These are phyloP conservation scores for Drosophila aldrichi DNA, from an alignment of 2,888 invertebrate genomes.

Conservation along the genomic window DNA sequence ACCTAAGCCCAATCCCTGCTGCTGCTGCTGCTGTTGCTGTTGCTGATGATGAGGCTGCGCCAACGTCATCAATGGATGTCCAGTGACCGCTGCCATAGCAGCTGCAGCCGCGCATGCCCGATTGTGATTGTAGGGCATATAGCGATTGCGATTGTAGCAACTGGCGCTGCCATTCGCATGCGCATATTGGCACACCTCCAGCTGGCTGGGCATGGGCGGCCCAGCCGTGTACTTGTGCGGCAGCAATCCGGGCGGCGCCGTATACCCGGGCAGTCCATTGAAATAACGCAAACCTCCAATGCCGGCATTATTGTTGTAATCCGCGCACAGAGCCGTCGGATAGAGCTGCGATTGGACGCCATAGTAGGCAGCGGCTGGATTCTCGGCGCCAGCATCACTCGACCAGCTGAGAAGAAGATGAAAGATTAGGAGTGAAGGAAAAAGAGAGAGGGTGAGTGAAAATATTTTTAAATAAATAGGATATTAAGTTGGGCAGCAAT, in stretches of 20 bases:
- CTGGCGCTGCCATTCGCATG: conserved; percentile 60
- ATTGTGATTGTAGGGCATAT: conserved; percentile 83
- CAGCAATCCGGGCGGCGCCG: conserved; percentile 42
- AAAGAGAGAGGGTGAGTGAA: background rate
- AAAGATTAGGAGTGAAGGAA: background rate
- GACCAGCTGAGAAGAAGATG: conserved; percentile 46
- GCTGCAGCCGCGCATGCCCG: conserved; percentile 70
- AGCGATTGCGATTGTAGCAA: conserved; percentile 82
- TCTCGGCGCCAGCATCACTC: conserved; percentile 59
- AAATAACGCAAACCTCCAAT: conserved; percentile 46
- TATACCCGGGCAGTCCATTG: conserved; percentile 43
- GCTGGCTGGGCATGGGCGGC: conserved; percentile 23
- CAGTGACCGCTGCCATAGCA: conserved; percentile 49
- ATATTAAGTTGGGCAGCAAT: no score
- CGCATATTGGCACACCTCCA: conserved; percentile 72
- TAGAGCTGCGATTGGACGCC: conserved; percentile 39
- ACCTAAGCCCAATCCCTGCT: background rate
- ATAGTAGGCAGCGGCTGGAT: conserved; percentile 41
- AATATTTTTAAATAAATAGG: no score
- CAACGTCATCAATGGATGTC: conserved; percentile 36
- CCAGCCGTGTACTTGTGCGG: conserved; percentile 37
- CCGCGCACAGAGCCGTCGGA: conserved; percentile 27
- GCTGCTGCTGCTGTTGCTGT: background rate
- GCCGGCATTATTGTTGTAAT: conserved; percentile 54
- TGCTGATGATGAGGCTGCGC: conserved; percentile 28